These are phyloP conservation scores for Oxyscelio sp. DNA, from an alignment of 2,888 invertebrate species.

Conservation along the genomic window DNA sequence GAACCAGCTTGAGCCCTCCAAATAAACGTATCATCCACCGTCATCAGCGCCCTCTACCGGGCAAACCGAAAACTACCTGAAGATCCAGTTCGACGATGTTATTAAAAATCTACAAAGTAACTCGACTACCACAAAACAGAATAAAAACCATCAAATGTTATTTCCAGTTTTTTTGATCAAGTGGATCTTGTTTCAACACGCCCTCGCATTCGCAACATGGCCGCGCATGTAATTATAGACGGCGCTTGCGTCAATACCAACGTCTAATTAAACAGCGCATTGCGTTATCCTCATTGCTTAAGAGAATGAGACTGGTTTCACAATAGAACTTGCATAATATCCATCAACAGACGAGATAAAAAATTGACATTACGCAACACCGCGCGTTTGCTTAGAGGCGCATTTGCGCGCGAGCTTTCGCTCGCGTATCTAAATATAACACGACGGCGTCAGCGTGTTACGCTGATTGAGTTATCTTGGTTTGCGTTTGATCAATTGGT, in stretches of 20 bases:
- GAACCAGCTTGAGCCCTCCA: too few relatives aligned
- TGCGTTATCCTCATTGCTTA: slow-evolving; percentile 22
- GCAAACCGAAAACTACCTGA: too few relatives aligned
- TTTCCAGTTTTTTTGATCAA: too few relatives aligned
- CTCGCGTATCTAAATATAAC: slow-evolving; percentile 36
- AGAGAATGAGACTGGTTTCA: slow-evolving; percentile 23
- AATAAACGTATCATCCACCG: too few relatives aligned
- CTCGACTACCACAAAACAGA: too few relatives aligned
- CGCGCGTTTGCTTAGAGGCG: slow-evolving; percentile 21
- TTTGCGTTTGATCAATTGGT: slow-evolving; percentile 75
- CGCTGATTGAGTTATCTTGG: slow-evolving; percentile 67
- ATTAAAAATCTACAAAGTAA: too few relatives aligned
- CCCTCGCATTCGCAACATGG: slow-evolving; percentile 8
- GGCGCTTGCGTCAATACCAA: slow-evolving; percentile 7
- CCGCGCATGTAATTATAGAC: slow-evolving; percentile 3
- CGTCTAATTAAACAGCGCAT: slow-evolving; percentile 30
- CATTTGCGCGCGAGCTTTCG: slow-evolving; percentile 46
- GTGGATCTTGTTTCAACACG: slow-evolving; percentile 14
- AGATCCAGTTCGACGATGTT: too few relatives aligned
- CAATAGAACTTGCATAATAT: slow-evolving; percentile 45
- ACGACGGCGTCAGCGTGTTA: slow-evolving; percentile 45
- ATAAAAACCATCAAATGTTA: too few relatives aligned
- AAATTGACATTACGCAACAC: not conserved
- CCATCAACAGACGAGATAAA: slow-evolving; percentile 17
- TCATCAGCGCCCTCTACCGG: too few relatives aligned